phyloP scores from a whole-genome alignment of 2,888 invertebrate genomes.

The Abrostola triplasia region DNA sequence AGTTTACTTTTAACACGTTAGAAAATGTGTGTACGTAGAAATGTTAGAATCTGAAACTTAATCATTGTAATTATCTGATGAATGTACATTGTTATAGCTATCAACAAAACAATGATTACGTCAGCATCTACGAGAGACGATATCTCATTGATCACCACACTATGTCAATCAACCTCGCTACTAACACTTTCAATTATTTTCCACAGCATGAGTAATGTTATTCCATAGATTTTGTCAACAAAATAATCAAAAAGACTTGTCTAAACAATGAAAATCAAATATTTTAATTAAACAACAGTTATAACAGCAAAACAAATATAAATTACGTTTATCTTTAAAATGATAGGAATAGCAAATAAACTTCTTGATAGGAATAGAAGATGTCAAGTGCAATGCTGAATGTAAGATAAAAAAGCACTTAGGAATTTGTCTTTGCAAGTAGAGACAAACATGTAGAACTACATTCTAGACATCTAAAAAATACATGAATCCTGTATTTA shows the following conservation, averaged over 20 bases:
- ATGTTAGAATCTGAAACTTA: neutral
- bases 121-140: neutral
- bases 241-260: no score
- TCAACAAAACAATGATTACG: neutral
- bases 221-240: no score
- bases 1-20: slow-evolving; percentile 1
- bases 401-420: neutral
- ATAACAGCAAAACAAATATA: neutral
- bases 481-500: neutral
- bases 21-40: neutral
- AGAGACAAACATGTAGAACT: neutral
- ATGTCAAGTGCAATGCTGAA: slow-evolving; percentile 4
- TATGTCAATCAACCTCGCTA: no score
- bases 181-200: no score
- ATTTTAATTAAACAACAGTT: neutral
- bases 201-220: no score
- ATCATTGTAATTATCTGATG: neutral
- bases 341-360: slow-evolving; percentile 1
- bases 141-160: no score
- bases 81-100: slow-evolving; percentile 6
- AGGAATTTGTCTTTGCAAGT: neutral
- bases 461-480: neutral
- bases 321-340: neutral
- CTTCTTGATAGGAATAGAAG: neutral
- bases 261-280: neutral